These are phyloP conservation scores for Branchinecta sandiegonensis DNA, from an alignment of 2,888 invertebrate species.

Conservation along the genomic window DNA sequence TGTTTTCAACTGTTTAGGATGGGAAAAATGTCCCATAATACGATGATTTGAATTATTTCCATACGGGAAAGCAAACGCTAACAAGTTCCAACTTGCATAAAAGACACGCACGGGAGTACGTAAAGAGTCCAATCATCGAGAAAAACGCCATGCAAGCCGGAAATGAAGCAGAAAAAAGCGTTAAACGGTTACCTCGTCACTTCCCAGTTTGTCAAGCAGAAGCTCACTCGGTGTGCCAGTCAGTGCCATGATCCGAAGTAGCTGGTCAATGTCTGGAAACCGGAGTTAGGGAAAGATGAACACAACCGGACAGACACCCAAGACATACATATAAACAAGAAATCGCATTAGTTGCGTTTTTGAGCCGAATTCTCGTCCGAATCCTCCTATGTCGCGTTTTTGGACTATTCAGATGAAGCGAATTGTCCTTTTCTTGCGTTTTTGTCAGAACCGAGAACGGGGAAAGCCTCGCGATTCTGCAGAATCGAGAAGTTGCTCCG, in stretches of 20 bases:
- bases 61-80: not conserved
- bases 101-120: not conserved
- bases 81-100: not conserved
- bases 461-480: too few species aligned
- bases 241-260: constrained; percentile 39
- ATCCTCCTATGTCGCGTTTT: too few species aligned
- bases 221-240: constrained; percentile 40
- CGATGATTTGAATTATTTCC: too few species aligned
- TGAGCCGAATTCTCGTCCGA: too few species aligned
- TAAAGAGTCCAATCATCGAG: not conserved
- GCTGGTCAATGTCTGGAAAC: constrained; percentile 39
- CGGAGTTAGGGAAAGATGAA: constrained; percentile 17
- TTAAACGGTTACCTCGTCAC: constrained; percentile 35
- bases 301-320: not conserved
- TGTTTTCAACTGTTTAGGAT: too few species aligned
- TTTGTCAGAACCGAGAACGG: too few species aligned
- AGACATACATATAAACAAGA: too few species aligned
- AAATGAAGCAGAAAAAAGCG: constrained; percentile 2
- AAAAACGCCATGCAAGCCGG: constrained; percentile 7
- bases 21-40: too few species aligned
- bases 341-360: too few species aligned
- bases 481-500: too few species aligned
- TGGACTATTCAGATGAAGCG: too few species aligned
- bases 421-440: too few species aligned
- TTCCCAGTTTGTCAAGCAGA: constrained; percentile 39